A percentile compares a stretch with the other conserved stretches of the same genome.
These are phyloP conservation scores for Polyergus mexicanus DNA, from an alignment of 1,140 invertebrate species.

Conservation along the genomic window DNA sequence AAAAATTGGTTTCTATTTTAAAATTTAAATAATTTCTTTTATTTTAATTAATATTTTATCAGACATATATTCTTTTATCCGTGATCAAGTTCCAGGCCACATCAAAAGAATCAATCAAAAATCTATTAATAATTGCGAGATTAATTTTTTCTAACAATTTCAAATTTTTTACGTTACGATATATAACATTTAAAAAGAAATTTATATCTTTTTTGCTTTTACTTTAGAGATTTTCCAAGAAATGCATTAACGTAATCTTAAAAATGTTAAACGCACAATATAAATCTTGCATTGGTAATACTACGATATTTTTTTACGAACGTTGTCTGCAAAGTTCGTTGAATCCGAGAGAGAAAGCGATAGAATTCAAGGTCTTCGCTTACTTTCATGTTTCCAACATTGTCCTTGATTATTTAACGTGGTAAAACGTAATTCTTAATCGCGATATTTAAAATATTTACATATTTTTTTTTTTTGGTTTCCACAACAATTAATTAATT, in stretches of 20 bases:
- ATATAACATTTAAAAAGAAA: background rate
- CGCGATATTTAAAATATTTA: background rate
- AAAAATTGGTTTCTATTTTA: background rate
- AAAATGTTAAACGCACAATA: background rate
- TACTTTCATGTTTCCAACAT: conserved; percentile 38
- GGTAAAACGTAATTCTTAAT: background rate
- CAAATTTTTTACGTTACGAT: background rate
- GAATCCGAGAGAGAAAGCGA: background rate
- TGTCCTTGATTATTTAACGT: conserved; percentile 18
- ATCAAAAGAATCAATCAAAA: background rate
- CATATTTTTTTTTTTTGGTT: background rate
- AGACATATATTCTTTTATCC: background rate
- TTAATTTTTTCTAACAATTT: background rate
- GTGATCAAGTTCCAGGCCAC: background rate
- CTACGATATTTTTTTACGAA: background rate
- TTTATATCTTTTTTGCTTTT: background rate
- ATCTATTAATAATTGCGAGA: background rate
- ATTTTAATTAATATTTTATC: background rate
- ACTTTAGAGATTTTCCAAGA: background rate
- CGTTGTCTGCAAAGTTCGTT: background rate
- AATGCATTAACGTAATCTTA: background rate
- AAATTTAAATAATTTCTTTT: conserved; percentile 2
- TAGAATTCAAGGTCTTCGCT: conserved; percentile 9
- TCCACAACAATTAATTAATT: too few species aligned
- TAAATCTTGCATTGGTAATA: background rate